Conservation (phyloP, 2,888 invertebrate species). For the Ischnura elegans region DNA sequence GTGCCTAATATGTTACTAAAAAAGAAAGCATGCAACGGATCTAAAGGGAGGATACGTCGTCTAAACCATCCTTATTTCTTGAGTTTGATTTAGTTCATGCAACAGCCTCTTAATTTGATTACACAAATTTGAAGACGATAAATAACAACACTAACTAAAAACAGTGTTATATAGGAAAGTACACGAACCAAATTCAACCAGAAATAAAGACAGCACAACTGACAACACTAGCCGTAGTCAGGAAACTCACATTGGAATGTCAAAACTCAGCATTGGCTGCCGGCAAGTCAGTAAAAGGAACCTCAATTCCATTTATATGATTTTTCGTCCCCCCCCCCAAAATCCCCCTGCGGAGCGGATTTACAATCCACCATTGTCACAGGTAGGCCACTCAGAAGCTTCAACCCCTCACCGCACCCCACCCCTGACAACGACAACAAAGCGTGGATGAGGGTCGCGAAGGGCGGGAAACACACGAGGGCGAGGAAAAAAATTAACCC, state of each 20-base stretch:
- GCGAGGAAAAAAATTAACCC: not conserved
- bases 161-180: too few species aligned
- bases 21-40: too few species aligned
- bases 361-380: not conserved
- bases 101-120: too few species aligned
- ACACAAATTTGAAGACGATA: too few species aligned
- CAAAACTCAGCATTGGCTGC: not conserved
- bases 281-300: not conserved
- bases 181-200: not conserved
- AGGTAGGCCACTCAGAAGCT: constrained; percentile 19
- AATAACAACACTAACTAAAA: too few species aligned
- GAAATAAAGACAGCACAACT: not conserved
- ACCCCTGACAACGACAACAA: not conserved
- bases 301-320: not conserved
- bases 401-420: not conserved
- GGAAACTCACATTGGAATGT: not conserved
- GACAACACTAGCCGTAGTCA: not conserved
- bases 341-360: not conserved
- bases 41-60: too few species aligned
- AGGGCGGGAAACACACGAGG: not conserved
- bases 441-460: not conserved
- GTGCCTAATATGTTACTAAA: too few species aligned
- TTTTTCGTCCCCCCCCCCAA: not conserved
- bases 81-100: too few species aligned
- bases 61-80: too few species aligned